Conservation (phyloP, 2,797 vertebrate genomes). For the Notolabrus celidotus region DNA sequence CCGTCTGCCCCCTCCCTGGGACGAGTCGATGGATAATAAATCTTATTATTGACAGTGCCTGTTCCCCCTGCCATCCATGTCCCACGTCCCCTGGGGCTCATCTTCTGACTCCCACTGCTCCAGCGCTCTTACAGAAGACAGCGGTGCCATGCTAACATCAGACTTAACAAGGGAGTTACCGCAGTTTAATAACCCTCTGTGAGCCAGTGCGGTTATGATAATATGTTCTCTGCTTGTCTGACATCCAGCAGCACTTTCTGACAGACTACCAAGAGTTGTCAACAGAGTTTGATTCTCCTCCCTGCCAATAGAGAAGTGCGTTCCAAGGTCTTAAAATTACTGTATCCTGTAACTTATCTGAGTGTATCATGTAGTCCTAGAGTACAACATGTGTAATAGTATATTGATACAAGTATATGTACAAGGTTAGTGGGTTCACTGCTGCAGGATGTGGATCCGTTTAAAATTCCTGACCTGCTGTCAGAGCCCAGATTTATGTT, state of each 20-base stretch:
- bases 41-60: conserved; percentile 85
- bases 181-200: conserved; percentile 66
- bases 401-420: not conserved
- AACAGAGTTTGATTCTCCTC: conserved; percentile 35
- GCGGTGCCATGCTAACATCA: conserved; percentile 69
- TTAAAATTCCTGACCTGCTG: conserved; percentile 11
- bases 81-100: conserved; percentile 79
- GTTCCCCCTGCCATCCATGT: conserved; percentile 59
- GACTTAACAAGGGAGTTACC: conserved; percentile 77
- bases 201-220: conserved; percentile 59
- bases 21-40: conserved; percentile 82
- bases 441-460: conserved; percentile 3
- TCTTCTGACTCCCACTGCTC: conserved; percentile 76
- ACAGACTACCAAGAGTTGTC: conserved; percentile 52
- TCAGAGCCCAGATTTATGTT: not conserved
- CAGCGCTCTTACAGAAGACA: conserved; percentile 52
- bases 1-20: conserved; percentile 62
- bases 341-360: conserved; percentile 25
- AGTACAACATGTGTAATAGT: not conserved
- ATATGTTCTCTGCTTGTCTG: conserved; percentile 61
- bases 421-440: conserved; percentile 5
- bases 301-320: conserved; percentile 33
- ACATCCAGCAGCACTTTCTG: conserved; percentile 53
- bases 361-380: conserved; percentile 8
- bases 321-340: conserved; percentile 51